A percentile compares a stretch with the other conserved stretches of the same genome.
phyloP scores from a whole-genome alignment of 1,140 invertebrate species.

The Dendroctonus valens region DNA sequence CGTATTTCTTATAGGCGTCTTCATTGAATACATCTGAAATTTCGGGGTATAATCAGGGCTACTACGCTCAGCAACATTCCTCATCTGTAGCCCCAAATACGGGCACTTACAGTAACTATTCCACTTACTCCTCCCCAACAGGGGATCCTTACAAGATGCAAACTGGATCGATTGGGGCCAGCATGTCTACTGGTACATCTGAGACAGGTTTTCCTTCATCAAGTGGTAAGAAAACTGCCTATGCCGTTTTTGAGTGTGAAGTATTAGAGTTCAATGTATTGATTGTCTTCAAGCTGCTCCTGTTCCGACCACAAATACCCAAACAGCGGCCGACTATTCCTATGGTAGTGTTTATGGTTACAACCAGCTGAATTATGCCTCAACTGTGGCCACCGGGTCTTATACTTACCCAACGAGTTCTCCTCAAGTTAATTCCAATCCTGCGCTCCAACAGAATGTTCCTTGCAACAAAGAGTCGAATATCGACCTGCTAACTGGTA shows the following conservation, averaged over 20 bases:
- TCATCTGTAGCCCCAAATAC: constrained; percentile 27
- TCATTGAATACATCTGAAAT: constrained; percentile 16
- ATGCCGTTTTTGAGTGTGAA: neutral
- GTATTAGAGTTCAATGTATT: neutral
- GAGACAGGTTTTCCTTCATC: neutral
- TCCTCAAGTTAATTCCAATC: constrained; percentile 5
- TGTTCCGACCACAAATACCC: constrained; percentile 6
- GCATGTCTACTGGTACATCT: constrained; percentile 18
- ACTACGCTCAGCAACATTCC: constrained; percentile 31
- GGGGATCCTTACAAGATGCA: constrained; percentile 22
- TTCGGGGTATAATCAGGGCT: constrained; percentile 13
- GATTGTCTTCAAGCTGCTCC: neutral
- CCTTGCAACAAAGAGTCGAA: constrained; percentile 52
- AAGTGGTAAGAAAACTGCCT: neutral
- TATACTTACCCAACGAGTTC: constrained; percentile 9
- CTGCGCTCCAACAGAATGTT: neutral
- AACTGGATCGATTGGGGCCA: neutral
- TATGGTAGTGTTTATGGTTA: constrained; percentile 29
- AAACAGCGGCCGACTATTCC: neutral
- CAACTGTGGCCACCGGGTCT: constrained; percentile 9
- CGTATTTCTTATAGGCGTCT: constrained; percentile 7
- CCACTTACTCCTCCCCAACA: constrained; percentile 32
- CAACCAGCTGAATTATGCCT: constrained; percentile 10
- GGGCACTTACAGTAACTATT: constrained; percentile 4
- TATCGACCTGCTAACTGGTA: constrained; percentile 72